Percentiles rank a stretch among this genome's conserved stretches.
Evolutionary conservation across 2,113 vertebrate genomes (phyloP).

Genomic region (Mustela lutreola): DNA sequence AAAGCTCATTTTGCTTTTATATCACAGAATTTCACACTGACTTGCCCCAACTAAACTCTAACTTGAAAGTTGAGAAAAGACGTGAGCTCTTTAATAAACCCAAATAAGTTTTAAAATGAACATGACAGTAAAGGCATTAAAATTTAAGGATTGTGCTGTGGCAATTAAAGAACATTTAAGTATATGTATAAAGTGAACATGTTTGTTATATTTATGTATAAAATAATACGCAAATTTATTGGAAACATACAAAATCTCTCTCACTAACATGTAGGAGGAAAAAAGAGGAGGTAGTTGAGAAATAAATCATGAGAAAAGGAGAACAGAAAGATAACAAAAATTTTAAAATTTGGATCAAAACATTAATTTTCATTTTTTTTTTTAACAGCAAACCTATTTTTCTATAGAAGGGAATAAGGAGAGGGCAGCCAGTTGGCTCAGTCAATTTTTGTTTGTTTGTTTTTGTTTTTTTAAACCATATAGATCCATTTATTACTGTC

Average conservation of each 20-base stretch:
- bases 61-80: neutral
- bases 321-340: neutral
- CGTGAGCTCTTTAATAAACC: neutral
- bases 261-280: neutral
- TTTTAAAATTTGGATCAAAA: conserved; percentile 4
- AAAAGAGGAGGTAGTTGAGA: neutral
- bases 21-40: neutral
- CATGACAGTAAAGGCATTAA: neutral
- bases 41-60: neutral
- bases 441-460: too few relatives aligned
- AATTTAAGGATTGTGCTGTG: neutral
- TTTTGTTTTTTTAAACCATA: too few relatives aligned
- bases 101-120: neutral
- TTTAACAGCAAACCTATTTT: neutral
- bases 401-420: neutral
- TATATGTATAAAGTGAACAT: neutral
- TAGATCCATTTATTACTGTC: too few relatives aligned
- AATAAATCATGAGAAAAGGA: conserved; percentile 31
- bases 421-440: too few relatives aligned
- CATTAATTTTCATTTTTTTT: neutral
- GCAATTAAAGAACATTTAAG: neutral
- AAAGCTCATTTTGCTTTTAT: neutral
- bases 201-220: neutral
- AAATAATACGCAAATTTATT: neutral
- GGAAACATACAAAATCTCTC: neutral